Conservation (phyloP, 2,888 invertebrate genomes). For the Aethes cnicana region DNA sequence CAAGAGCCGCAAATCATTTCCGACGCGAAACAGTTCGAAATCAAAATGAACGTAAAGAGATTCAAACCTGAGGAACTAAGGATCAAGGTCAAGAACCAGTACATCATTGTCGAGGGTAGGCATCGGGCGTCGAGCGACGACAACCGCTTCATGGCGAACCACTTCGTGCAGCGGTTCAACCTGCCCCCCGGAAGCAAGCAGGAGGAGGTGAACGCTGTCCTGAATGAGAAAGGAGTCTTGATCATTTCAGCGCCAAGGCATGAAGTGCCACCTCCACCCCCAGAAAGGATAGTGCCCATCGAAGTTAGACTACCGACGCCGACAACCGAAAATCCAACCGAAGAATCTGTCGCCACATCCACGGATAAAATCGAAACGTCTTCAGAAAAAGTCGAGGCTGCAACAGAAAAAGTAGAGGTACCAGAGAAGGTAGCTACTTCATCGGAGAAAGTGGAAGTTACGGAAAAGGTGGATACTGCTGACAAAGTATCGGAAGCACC, state of each 20-base stretch:
- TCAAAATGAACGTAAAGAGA: constrained; percentile 61
- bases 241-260: constrained; percentile 67
- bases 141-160: constrained; percentile 61
- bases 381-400: constrained; percentile 27
- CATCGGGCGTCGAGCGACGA: constrained; percentile 57
- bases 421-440: constrained; percentile 31
- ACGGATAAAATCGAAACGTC: constrained; percentile 16
- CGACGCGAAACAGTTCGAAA: constrained; percentile 57
- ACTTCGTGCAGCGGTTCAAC: constrained; percentile 69
- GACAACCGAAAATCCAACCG: constrained; percentile 42
- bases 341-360: constrained; percentile 35
- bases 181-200: constrained; percentile 64
- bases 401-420: neutral
- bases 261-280: constrained; percentile 66
- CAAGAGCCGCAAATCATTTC: constrained; percentile 67
- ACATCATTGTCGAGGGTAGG: constrained; percentile 67
- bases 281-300: constrained; percentile 68
- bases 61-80: constrained; percentile 69
- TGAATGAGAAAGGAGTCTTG: constrained; percentile 62
- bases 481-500: constrained; percentile 39
- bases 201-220: constrained; percentile 68
- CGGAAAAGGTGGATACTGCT: constrained; percentile 3
- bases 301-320: constrained; percentile 53
- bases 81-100: constrained; percentile 69
- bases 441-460: constrained; percentile 29